Evolutionary conservation across 30 jellyfish, hydroid and myxozoan genomes (phyloP).

Genomic region (Mastigias papua): DNA sequence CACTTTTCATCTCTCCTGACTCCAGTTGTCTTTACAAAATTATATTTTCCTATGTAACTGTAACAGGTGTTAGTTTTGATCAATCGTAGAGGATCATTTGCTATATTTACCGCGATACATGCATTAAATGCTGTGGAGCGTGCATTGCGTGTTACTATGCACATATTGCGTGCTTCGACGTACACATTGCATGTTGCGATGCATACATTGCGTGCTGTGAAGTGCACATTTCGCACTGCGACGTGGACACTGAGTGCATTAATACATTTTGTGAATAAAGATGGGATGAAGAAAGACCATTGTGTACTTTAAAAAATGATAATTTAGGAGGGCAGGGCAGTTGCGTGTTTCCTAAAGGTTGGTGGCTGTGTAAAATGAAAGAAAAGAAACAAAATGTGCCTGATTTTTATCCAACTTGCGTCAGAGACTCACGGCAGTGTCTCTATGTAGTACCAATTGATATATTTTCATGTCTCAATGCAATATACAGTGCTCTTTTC

Average conservation of each 20-base stretch:
- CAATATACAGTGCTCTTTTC: not conserved
- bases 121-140: no score
- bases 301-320: not conserved
- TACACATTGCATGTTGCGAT: no score
- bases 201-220: no score
- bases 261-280: not conserved
- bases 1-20: no score
- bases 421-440: not conserved
- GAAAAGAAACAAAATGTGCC: not conserved
- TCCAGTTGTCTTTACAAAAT: no score
- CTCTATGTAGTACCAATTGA: not conserved
- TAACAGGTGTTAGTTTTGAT: no score
- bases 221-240: not conserved
- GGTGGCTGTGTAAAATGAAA: not conserved
- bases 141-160: no score
- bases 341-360: constrained; percentile 10
- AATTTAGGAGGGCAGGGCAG: not conserved
- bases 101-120: no score
- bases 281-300: not conserved
- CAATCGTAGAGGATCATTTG: no score
- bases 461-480: constrained; percentile 3
- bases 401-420: not conserved
- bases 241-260: not conserved
- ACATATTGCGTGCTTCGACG: no score
- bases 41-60: no score